A percentile compares a stretch with the other conserved stretches of the same genome.
These are phyloP conservation scores for Polypterus senegalus DNA, from an alignment of 2,113 vertebrate genomes.

Conservation along the genomic window DNA sequence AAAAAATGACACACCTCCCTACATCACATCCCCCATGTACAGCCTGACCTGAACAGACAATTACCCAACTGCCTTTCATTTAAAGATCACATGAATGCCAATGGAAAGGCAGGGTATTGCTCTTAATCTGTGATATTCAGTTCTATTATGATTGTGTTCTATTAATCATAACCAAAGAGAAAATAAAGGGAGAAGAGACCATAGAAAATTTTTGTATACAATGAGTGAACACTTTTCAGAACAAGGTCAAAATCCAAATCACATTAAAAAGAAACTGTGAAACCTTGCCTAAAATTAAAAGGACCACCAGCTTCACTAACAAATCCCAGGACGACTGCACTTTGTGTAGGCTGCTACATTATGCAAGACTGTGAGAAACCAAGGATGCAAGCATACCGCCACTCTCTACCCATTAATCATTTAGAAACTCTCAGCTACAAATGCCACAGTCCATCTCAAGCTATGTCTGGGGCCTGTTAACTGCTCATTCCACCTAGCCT, in stretches of 20 bases:
- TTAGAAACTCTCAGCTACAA: constrained; percentile 8
- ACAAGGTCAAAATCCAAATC: not conserved
- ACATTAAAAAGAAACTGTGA: constrained; percentile 15
- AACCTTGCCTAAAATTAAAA: constrained; percentile 6
- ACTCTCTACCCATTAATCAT: constrained; percentile 17
- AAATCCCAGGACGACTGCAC: constrained; percentile 1
- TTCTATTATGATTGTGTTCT: no score
- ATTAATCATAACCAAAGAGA: no score
- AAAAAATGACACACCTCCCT: no score
- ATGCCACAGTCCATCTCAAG: constrained; percentile 1
- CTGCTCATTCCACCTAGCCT: no score
- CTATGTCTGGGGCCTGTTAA: no score
- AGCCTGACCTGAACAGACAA: no score
- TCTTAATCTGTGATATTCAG: no score
- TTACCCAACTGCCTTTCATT: no score
- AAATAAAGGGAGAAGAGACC: not conserved
- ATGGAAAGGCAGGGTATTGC: no score
- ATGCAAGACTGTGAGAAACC: constrained; percentile 1
- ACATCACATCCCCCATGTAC: no score
- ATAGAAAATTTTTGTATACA: not conserved
- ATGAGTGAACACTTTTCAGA: no score
- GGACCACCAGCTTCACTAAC: constrained; percentile 11
- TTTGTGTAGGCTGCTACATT: constrained; percentile 14
- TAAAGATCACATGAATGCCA: no score
- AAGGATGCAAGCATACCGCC: constrained; percentile 2